These are phyloP conservation scores for Propsilocerus akamusi DNA, from an alignment of 1,140 invertebrate genomes.

Conservation along the genomic window DNA sequence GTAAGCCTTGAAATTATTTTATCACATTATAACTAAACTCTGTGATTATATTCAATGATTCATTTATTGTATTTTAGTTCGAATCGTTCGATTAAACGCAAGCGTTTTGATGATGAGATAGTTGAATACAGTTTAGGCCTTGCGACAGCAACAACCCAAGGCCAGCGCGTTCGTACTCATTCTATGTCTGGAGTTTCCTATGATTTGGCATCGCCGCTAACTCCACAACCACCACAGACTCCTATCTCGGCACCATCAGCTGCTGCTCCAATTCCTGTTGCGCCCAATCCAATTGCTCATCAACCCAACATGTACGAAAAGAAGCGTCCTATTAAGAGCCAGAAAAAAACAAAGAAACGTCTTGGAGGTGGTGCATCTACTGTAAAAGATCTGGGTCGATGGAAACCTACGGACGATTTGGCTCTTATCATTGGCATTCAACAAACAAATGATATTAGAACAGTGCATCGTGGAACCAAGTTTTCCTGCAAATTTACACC, in stretches of 20 bases:
- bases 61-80: slow-evolving; percentile 36
- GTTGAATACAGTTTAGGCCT: slow-evolving; percentile 68
- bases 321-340: slow-evolving; percentile 17
- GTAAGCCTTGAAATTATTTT: not conserved
- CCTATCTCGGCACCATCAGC: slow-evolving; percentile 18
- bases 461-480: slow-evolving; percentile 81
- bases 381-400: slow-evolving; percentile 77
- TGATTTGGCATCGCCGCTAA: slow-evolving; percentile 24
- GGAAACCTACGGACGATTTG: slow-evolving; percentile 95
- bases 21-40: not conserved
- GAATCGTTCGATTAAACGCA: slow-evolving; percentile 81
- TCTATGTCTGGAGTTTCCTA: slow-evolving; percentile 30
- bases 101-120: slow-evolving; percentile 93
- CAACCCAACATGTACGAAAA: slow-evolving; percentile 7
- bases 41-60: not conserved
- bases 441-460: slow-evolving; percentile 74
- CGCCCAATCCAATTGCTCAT: not conserved
- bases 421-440: slow-evolving; percentile 83
- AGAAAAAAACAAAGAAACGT: slow-evolving; percentile 30
- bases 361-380: slow-evolving; percentile 39
- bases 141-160: slow-evolving; percentile 34
- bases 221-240: slow-evolving; percentile 22
- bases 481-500: slow-evolving; percentile 92
- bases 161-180: slow-evolving; percentile 29
- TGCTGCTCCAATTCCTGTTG: slow-evolving; percentile 7